Evolutionary conservation across 2,888 invertebrate species (phyloP), one percentile per base, ranked within the genome.

Genomic region (Rhagonycha fulva): DNA sequence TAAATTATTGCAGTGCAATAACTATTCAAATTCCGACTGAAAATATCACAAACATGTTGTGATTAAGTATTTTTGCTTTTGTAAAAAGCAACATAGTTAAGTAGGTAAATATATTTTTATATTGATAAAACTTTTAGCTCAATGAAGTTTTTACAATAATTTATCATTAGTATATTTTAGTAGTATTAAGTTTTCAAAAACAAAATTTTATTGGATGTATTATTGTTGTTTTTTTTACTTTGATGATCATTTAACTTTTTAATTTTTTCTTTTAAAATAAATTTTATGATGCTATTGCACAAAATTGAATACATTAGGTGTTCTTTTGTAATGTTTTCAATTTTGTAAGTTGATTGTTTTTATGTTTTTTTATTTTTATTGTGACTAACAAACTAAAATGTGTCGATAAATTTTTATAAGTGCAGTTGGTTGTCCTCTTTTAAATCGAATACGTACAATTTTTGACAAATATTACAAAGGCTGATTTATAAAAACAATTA

Each of bases 21-120:
- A 24, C 26, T 70, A 60, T 24, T 23, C 9, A 23, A 24, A 32
- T 30, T 68, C 5, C 19, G 32, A 68, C 32, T 68, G 68, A 68
- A 32, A 61, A 5, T 23, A 4, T 67, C 61, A 68, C 24, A 68
- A 47, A 14, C n/a, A 11, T 11, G 11, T 72, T 74, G 74, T 74
- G 74, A 73, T 74, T 47, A 19, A 70, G 23, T 69, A 69, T 69
- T 24, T 10, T 30, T 14, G 28, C 28, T 71, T 63, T 69, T 73
- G 19, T 68, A 61, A 32, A 69, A 68, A 73, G 69, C 30, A 23
- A n/a, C n/a, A 47, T 61, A 23, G 9, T 23, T 66, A 30, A 62
- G 3, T 69, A 73, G 62, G 14, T 47, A 74, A 74, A 69, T 74
- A 62, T 74, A 69, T 74, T 72, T 74, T 68, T 74, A 26, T 74